Percentiles rank a stretch among this genome's conserved stretches.
Evolutionary conservation across 2,113 vertebrate species (phyloP).

Genomic region (Rhinoptilus africanus): DNA sequence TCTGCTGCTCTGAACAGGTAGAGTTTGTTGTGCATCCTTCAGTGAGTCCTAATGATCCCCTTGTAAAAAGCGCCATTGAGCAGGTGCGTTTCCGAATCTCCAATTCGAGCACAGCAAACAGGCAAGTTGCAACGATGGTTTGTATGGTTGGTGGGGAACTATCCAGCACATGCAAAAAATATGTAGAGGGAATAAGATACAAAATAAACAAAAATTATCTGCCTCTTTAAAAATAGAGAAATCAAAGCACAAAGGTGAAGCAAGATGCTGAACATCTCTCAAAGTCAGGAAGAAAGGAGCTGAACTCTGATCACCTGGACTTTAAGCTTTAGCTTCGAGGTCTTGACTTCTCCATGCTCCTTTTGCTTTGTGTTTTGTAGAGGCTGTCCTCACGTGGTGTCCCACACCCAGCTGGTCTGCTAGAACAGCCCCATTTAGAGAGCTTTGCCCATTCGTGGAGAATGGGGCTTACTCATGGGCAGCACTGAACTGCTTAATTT

Average conservation of each 20-base stretch:
- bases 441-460: not conserved
- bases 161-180: not conserved
- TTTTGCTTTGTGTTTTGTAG: not conserved
- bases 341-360: not conserved
- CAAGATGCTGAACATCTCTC: fast-evolving
- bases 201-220: not conserved
- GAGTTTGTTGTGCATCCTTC: conserved; percentile 93
- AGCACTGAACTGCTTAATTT: not conserved
- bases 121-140: conserved; percentile 70
- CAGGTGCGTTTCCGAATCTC: conserved; percentile 94
- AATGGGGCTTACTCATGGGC: not conserved
- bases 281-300: not conserved
- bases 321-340: not conserved
- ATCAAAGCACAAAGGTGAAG: not conserved
- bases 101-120: conserved; percentile 80
- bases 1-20: conserved; percentile 72
- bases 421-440: not conserved
- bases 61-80: conserved; percentile 87
- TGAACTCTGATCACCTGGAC: not conserved
- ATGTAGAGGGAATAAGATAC: not conserved
- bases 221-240: not conserved
- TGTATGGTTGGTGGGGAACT: not conserved
- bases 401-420: not conserved
- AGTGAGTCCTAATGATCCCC: conserved; percentile 82
- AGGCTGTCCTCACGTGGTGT: not conserved